Percentiles rank a stretch among this genome's conserved stretches.
Evolutionary conservation across 2,113 vertebrate species (phyloP).

Genomic region (Lichenostomus cassidix): DNA sequence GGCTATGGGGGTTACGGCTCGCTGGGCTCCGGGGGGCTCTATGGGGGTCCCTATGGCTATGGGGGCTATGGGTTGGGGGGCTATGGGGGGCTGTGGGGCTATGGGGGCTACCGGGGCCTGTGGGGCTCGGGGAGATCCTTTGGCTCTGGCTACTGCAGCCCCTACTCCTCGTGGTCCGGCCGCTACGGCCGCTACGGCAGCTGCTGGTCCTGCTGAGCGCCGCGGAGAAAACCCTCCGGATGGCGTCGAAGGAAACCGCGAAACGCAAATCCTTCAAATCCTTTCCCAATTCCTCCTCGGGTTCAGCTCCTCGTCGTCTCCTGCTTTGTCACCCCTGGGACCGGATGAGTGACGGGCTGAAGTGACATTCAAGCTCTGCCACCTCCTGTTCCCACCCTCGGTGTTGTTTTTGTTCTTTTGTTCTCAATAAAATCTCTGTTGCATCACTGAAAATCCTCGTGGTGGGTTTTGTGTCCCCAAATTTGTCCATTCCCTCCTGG

Average conservation of each 20-base stretch:
- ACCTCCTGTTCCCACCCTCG: background rate
- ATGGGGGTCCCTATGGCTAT: background rate
- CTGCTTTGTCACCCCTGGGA: background rate
- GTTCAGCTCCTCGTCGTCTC: background rate
- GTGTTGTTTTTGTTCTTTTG: background rate
- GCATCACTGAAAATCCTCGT: background rate
- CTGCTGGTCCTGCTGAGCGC: background rate
- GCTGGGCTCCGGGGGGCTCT: background rate
- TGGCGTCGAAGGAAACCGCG: background rate
- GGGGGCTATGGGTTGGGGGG: background rate
- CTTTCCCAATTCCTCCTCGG: background rate
- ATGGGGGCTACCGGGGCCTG: background rate
- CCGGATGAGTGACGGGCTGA: background rate
- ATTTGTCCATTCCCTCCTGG: background rate
- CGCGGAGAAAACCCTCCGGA: background rate
- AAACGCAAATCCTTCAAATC: background rate
- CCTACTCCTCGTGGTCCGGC: background rate
- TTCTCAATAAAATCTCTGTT: conserved; percentile 31
- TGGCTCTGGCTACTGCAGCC: background rate
- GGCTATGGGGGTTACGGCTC: background rate
- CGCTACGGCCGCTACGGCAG: background rate
- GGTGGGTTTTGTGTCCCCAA: background rate
- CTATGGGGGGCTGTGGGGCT: background rate
- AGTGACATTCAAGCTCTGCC: background rate
- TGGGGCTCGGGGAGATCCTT: background rate